These are phyloP conservation scores for Drosophila ficusphila DNA, from an alignment of 1,140 invertebrate species.

Conservation along the genomic window DNA sequence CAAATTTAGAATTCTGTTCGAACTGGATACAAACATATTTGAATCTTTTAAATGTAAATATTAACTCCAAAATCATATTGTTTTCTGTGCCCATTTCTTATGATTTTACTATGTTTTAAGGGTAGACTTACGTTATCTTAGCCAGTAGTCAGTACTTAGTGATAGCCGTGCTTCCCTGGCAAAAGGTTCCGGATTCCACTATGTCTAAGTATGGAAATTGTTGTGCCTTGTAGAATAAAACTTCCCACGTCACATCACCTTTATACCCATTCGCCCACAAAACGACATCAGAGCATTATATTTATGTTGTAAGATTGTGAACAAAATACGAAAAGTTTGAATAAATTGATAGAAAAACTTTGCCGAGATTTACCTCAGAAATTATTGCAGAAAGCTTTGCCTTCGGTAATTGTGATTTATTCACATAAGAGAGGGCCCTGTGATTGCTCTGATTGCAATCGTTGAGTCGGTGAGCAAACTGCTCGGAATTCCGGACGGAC, in stretches of 20 bases:
- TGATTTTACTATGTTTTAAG: conserved; percentile 79
- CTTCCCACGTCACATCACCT: conserved; percentile 11
- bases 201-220: conserved; percentile 49
- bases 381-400: conserved; percentile 37
- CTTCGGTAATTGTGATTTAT: conserved; percentile 44
- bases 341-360: conserved; percentile 48
- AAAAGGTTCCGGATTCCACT: conserved; percentile 69
- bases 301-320: conserved; percentile 35
- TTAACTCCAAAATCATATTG: not conserved
- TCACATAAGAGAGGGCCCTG: conserved; percentile 15
- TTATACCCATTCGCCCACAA: not conserved
- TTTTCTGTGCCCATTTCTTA: conserved; percentile 26
- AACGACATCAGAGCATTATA: conserved; percentile 28
- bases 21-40: too few relatives aligned
- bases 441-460: conserved; percentile 39
- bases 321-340: conserved; percentile 34
- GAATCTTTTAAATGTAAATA: not conserved
- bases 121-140: conserved; percentile 55
- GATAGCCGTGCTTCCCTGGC: not conserved
- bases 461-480: conserved; percentile 31
- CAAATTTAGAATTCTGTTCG: too few relatives aligned
- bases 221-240: conserved; percentile 74
- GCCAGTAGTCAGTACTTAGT: conserved; percentile 42
- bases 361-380: conserved; percentile 26
- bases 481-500: conserved; percentile 14